Evolutionary conservation across 2,113 vertebrate species (phyloP).

Genomic region (Silurus asotus): DNA sequence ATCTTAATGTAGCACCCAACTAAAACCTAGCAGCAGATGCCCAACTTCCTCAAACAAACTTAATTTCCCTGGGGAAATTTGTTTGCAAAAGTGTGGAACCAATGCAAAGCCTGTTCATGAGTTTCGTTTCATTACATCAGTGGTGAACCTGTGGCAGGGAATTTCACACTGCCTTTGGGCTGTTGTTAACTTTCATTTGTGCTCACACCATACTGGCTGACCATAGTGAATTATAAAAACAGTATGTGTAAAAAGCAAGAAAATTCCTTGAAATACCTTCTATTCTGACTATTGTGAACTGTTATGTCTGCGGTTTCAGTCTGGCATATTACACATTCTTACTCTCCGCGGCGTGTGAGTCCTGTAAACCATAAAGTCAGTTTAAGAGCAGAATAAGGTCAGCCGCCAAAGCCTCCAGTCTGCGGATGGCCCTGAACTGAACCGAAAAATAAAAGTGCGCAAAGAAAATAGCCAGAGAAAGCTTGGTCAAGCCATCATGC

Average conservation of each 20-base stretch:
- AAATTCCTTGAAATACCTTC: conserved; percentile 38
- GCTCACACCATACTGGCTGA: conserved; percentile 44
- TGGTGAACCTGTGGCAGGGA: conserved; percentile 44
- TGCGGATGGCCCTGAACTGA: conserved; percentile 9
- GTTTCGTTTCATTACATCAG: conserved; percentile 59
- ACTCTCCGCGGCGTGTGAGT: neutral
- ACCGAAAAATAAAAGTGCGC: conserved; percentile 14
- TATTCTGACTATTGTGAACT: conserved; percentile 31
- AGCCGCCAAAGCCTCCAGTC: conserved; percentile 11
- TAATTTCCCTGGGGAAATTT: conserved; percentile 47
- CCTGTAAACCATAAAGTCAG: conserved; percentile 29
- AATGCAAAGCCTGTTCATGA: conserved; percentile 39
- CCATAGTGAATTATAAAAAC: conserved; percentile 57
- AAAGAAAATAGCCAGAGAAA: neutral
- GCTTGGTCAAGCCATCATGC: neutral
- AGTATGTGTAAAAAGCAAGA: conserved; percentile 42
- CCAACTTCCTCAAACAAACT: conserved; percentile 28
- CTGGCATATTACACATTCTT: conserved; percentile 12
- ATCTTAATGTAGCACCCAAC: conserved; percentile 32
- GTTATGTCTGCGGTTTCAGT: conserved; percentile 8
- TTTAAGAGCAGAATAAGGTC: conserved; percentile 28
- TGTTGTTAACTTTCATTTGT: conserved; percentile 59
- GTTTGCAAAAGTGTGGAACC: conserved; percentile 51
- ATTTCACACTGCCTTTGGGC: conserved; percentile 49
- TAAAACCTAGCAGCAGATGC: conserved; percentile 26